These are phyloP conservation scores for Papilio machaon DNA, from an alignment of 1,140 invertebrate genomes.

Conservation along the genomic window DNA sequence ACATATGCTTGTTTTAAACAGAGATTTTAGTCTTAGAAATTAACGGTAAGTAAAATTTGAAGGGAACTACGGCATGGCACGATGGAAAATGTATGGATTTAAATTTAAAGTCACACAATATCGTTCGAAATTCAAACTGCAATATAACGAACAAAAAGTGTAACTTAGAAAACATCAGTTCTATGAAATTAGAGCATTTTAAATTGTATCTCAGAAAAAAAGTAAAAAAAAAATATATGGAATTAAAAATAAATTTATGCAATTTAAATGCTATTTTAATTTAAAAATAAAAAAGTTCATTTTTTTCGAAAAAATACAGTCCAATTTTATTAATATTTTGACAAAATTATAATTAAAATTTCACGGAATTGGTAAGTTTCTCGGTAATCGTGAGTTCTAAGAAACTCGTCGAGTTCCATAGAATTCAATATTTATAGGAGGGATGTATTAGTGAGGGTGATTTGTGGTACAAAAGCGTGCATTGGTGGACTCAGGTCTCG, in stretches of 20 bases:
- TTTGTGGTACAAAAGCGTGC: constrained; percentile 62
- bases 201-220: background rate
- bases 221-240: background rate
- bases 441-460: background rate
- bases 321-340: background rate
- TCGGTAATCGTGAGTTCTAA: background rate
- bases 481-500: constrained; percentile 70
- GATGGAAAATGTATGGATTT: constrained; percentile 22
- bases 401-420: background rate
- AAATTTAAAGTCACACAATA: constrained; percentile 9
- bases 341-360: background rate
- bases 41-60: background rate
- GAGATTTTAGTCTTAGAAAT: too few species aligned
- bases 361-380: background rate
- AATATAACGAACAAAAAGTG: background rate
- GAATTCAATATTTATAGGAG: background rate
- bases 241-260: too few species aligned
- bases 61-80: constrained; percentile 58
- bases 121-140: background rate
- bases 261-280: background rate
- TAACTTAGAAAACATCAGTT: background rate
- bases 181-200: background rate
- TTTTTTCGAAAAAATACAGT: too few species aligned
- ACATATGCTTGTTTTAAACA: too few species aligned
- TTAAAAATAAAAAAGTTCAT: background rate